Conservation (phyloP, 2,797 vertebrate species). For the Anisognathus igniventris region DNA sequence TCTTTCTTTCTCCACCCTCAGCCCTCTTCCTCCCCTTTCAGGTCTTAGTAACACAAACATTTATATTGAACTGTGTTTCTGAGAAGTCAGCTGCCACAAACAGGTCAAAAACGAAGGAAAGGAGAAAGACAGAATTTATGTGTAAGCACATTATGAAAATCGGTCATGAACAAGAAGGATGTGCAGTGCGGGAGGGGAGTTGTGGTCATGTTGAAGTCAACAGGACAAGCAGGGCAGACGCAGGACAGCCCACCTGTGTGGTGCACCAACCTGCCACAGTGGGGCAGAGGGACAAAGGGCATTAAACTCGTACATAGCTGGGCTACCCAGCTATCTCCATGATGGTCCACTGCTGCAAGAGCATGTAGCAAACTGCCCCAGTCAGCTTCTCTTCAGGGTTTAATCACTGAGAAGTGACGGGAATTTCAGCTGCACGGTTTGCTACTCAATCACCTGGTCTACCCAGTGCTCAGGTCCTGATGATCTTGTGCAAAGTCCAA, state of each 20-base stretch:
- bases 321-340: not conserved
- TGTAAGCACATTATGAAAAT: not conserved
- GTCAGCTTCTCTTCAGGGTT: not conserved
- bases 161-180: accelerated
- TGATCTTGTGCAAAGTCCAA: not conserved
- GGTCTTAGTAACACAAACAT: not conserved
- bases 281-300: not conserved
- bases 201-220: accelerated
- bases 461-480: not conserved
- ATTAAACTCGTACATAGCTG: not conserved
- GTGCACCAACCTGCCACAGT: not conserved
- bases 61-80: not conserved
- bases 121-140: not conserved
- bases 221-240: not conserved
- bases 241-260: not conserved
- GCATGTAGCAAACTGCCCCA: not conserved
- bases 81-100: not conserved
- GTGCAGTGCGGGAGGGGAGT: not conserved
- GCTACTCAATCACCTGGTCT: not conserved
- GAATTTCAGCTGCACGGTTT: not conserved
- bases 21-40: not conserved
- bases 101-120: not conserved
- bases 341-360: not conserved
- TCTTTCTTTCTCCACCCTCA: not conserved
- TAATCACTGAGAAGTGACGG: not conserved